Evolutionary conservation across 1,140 invertebrate species (phyloP).

Genomic region (Apolygus lucorum): DNA sequence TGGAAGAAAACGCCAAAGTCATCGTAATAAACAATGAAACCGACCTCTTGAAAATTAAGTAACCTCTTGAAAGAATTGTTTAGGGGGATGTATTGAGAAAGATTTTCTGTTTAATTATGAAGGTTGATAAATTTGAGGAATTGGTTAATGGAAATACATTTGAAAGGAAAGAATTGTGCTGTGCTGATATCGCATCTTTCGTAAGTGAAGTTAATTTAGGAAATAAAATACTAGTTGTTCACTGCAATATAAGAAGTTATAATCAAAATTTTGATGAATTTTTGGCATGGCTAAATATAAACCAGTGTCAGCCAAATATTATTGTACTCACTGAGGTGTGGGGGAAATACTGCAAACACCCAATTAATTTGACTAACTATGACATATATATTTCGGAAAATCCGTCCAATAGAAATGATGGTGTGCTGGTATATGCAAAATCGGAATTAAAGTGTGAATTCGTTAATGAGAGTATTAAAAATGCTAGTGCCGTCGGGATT

Average conservation of each 20-base stretch:
- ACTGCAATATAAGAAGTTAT: neutral
- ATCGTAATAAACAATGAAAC: neutral
- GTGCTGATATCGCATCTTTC: too few species aligned
- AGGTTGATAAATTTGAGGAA: neutral
- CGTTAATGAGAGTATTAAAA: neutral
- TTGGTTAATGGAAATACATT: neutral
- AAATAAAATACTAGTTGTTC: neutral
- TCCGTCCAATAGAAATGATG: neutral
- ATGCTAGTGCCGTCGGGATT: neutral
- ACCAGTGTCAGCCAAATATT: too few species aligned
- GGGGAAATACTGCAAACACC: too few species aligned
- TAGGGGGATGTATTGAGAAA: neutral
- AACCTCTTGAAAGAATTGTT: neutral
- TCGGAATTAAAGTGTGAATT: neutral
- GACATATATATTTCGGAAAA: neutral
- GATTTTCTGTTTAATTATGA: neutral
- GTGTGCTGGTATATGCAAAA: neutral
- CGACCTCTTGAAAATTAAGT: neutral
- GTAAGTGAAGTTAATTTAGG: too few species aligned
- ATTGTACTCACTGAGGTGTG: too few species aligned
- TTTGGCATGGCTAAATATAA: too few species aligned
- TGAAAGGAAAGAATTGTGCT: too few species aligned
- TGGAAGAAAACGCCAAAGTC: neutral
- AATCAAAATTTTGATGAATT: neutral
- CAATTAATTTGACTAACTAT: neutral